Evolutionary conservation across 1,140 invertebrate genomes (phyloP).

Genomic region (Homalodisca vitripennis): DNA sequence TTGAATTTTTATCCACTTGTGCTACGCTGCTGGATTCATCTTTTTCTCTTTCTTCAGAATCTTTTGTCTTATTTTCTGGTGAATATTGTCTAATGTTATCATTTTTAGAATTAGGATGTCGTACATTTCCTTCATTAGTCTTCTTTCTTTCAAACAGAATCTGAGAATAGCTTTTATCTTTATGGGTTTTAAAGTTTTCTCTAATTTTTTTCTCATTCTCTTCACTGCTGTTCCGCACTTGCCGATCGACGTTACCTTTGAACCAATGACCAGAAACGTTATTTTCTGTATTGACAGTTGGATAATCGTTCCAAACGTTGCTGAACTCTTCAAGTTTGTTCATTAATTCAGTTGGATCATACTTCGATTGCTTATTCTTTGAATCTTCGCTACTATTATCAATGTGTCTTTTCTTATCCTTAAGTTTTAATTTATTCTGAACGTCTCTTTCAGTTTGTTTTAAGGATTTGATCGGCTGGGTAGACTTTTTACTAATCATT

Average conservation of each 20-base stretch:
- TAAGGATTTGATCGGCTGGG: too few species aligned
- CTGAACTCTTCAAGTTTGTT: slow-evolving; percentile 17
- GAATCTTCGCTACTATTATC: too few species aligned
- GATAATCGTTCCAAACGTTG: slow-evolving; percentile 17
- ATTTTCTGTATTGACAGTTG: neutral
- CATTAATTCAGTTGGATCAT: neutral
- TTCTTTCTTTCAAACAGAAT: neutral
- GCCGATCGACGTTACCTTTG: neutral
- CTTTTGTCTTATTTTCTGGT: neutral
- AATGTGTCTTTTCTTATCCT: too few species aligned
- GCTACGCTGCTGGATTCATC: neutral
- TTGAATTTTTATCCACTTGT: neutral
- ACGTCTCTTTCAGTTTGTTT: too few species aligned
- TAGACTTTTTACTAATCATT: too few species aligned
- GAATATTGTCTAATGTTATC: neutral
- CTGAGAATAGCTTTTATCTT: neutral
- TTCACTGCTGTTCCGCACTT: neutral
- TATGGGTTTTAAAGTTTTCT: neutral
- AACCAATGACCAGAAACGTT: too few species aligned
- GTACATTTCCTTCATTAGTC: neutral
- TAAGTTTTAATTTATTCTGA: too few species aligned
- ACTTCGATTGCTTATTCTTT: neutral
- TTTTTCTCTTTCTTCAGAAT: neutral
- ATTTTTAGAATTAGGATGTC: too few species aligned
- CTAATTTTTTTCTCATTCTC: neutral